phyloP scores from a whole-genome alignment of 2,113 vertebrate genomes.

The Clupea harengus region DNA sequence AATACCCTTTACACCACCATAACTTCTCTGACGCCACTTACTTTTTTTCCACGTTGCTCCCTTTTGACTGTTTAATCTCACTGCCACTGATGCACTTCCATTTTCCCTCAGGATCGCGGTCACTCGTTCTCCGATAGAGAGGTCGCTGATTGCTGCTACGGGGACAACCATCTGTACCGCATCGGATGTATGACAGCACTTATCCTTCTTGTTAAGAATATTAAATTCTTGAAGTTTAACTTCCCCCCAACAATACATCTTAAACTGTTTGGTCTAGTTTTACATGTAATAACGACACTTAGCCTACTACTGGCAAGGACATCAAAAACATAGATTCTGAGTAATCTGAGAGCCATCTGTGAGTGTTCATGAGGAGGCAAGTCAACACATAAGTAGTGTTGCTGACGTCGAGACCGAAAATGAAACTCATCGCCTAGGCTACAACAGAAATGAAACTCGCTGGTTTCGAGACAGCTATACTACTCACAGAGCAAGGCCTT shows the following conservation, averaged over 20 bases:
- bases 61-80: neutral
- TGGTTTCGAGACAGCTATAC: no score
- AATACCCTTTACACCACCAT: no score
- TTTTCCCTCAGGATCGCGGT: neutral
- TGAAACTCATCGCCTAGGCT: no score
- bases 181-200: neutral
- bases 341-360: no score
- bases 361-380: no score
- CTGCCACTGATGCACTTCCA: neutral
- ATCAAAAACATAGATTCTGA: no score
- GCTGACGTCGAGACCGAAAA: no score
- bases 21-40: neutral
- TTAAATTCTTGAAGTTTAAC: neutral
- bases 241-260: neutral
- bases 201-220: neutral
- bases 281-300: no score
- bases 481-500: conserved; percentile 79
- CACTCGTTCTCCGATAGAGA: neutral
- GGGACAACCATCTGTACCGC: neutral
- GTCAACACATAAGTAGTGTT: no score
- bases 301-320: no score
- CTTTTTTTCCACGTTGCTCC: neutral
- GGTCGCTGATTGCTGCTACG: neutral
- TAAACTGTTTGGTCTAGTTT: neutral
- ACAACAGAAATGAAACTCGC: no score